Evolutionary conservation across 2,888 invertebrate genomes (phyloP).

Genomic region (Cantharis nigra): DNA sequence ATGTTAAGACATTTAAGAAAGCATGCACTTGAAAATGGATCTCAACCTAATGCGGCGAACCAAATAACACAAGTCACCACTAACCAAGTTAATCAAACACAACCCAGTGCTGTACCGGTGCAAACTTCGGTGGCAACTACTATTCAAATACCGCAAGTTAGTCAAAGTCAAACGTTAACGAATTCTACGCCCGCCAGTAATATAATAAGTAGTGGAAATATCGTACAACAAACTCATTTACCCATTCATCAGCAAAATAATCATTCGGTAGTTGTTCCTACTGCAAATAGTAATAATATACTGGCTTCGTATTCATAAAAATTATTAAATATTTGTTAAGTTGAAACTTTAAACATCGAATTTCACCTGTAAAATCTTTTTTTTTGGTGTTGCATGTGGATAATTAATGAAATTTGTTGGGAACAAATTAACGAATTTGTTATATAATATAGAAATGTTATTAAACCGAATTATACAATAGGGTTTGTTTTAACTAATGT

Average conservation of each 20-base stretch:
- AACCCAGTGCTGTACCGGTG: conserved; percentile 30
- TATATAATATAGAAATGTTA: neutral
- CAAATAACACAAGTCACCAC: conserved; percentile 38
- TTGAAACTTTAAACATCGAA: neutral
- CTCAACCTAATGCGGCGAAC: conserved; percentile 40
- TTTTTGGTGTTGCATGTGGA: neutral
- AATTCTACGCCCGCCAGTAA: conserved; percentile 44
- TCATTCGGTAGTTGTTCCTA: conserved; percentile 60
- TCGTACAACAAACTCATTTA: conserved; percentile 44
- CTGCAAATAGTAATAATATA: conserved; percentile 54
- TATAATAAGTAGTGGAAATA: conserved; percentile 37
- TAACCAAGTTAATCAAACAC: conserved; percentile 44
- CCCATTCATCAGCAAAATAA: conserved; percentile 50
- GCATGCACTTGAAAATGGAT: conserved; percentile 62
- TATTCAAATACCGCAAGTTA: conserved; percentile 50
- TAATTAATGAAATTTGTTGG: conserved; percentile 10
- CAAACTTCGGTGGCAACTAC: conserved; percentile 45
- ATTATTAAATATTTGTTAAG: neutral
- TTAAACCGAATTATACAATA: neutral
- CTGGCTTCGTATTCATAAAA: conserved; percentile 25
- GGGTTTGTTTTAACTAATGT: neutral
- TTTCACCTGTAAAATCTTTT: neutral
- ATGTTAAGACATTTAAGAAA: conserved; percentile 75
- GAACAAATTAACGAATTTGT: conserved; percentile 18
- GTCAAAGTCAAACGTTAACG: conserved; percentile 45